phyloP scores from a whole-genome alignment of 2,113 vertebrate genomes.

The Xenopus tropicalis region DNA sequence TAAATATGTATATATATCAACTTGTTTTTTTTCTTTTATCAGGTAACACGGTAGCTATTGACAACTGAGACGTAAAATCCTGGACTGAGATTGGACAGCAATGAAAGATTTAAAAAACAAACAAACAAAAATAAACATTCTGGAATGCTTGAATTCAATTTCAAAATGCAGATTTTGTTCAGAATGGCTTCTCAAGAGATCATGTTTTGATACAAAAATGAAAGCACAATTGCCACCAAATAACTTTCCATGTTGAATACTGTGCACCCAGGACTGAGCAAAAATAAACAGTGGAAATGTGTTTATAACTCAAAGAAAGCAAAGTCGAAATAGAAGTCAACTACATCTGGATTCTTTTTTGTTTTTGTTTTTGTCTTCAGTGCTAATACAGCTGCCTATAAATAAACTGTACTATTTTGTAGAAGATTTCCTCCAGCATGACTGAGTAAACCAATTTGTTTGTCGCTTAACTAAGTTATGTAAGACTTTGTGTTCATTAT shows the following conservation, averaged over 20 bases:
- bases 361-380: too few relatives aligned
- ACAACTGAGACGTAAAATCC: background rate
- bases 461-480: background rate
- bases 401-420: background rate
- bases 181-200: conserved; percentile 1
- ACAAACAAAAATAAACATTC: too few relatives aligned
- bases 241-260: background rate
- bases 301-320: too few relatives aligned
- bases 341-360: too few relatives aligned
- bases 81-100: background rate
- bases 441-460: background rate
- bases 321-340: too few relatives aligned
- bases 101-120: background rate
- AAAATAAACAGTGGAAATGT: too few relatives aligned
- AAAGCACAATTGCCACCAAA: conserved; percentile 23
- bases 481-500: background rate
- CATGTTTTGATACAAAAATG: conserved; percentile 2
- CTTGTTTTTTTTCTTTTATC: background rate
- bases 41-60: conserved; percentile 33
- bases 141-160: conserved; percentile 10
- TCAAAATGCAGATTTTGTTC: background rate
- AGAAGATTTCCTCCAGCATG: background rate
- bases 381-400: too few relatives aligned
- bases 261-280: too few relatives aligned
- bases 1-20: too few relatives aligned